These are phyloP conservation scores for Pheosia gnoma DNA, from an alignment of 2,888 invertebrate species.

Conservation along the genomic window DNA sequence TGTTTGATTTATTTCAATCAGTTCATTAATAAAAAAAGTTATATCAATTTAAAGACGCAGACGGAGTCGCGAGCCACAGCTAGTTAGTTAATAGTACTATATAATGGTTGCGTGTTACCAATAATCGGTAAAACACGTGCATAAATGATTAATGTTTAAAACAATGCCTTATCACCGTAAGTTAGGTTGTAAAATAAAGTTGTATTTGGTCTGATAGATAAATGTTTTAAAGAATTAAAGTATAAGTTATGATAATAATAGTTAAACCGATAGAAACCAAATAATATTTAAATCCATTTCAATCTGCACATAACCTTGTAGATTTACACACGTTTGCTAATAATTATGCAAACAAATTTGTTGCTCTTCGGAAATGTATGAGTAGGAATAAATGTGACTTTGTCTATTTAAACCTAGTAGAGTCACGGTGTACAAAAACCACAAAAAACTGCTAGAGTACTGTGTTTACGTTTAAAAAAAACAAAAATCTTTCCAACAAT, in stretches of 20 bases:
- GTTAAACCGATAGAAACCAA: neutral
- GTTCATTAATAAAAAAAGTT: too few species aligned
- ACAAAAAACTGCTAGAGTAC: too few species aligned
- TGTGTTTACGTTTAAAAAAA: too few species aligned
- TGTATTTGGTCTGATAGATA: neutral
- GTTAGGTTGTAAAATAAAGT: neutral
- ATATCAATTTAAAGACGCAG: too few species aligned
- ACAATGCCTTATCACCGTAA: constrained; percentile 1
- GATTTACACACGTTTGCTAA: neutral
- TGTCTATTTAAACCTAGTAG: too few species aligned
- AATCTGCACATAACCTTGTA: neutral
- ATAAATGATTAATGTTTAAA: neutral
- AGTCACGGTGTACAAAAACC: too few species aligned
- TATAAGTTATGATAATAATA: neutral
- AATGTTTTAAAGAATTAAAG: neutral
- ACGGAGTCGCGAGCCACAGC: too few species aligned
- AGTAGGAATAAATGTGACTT: too few species aligned
- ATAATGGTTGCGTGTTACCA: constrained; percentile 1
- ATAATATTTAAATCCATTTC: neutral
- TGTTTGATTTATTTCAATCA: too few species aligned
- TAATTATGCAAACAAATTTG: neutral
- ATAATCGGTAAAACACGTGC: constrained; percentile 4
- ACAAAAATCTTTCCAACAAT: too few species aligned
- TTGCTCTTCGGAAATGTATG: neutral
- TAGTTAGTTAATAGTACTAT: neutral